These are phyloP conservation scores for Nysson spinosus DNA, from an alignment of 2,888 invertebrate species.

Conservation along the genomic window DNA sequence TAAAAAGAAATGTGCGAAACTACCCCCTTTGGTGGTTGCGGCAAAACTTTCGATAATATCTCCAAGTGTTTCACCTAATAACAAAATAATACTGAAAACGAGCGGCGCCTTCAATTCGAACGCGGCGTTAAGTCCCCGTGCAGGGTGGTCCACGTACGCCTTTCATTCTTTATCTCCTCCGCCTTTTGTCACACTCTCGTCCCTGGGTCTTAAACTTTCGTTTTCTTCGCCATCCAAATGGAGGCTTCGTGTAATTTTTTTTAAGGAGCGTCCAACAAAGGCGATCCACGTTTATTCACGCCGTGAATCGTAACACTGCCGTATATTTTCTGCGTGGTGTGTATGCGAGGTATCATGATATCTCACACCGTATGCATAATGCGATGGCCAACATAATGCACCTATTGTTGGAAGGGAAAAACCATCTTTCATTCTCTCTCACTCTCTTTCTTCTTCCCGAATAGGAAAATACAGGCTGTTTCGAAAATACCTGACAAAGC, in stretches of 20 bases:
- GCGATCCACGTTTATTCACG: conserved; percentile 23
- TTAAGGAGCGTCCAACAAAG: conserved; percentile 41
- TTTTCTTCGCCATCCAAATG: conserved; percentile 43
- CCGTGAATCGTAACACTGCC: conserved; percentile 31
- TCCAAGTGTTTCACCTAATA: too few species aligned
- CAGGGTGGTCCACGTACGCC: conserved; percentile 18
- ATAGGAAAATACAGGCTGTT: conserved; percentile 18
- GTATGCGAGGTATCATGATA: conserved; percentile 29
- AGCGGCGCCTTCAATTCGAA: too few species aligned
- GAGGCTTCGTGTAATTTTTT: conserved; percentile 14
- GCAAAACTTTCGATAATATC: too few species aligned
- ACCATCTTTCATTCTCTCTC: conserved; percentile 14
- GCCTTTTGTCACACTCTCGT: conserved; percentile 29
- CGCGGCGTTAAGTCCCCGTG: too few species aligned
- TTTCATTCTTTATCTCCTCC: conserved; percentile 5
- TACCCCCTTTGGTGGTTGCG: too few species aligned
- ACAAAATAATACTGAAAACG: too few species aligned
- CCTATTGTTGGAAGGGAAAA: conserved; percentile 50
- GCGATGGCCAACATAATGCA: conserved; percentile 46
- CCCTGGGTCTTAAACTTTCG: conserved; percentile 23
- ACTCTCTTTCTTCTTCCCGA: conserved; percentile 16
- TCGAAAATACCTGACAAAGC: too few species aligned
- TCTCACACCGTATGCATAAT: conserved; percentile 39
- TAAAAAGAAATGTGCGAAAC: too few species aligned
- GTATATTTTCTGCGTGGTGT: conserved; percentile 36